Conservation (phyloP, 2,888 invertebrate species). For the Shargacucullia verbasci region DNA sequence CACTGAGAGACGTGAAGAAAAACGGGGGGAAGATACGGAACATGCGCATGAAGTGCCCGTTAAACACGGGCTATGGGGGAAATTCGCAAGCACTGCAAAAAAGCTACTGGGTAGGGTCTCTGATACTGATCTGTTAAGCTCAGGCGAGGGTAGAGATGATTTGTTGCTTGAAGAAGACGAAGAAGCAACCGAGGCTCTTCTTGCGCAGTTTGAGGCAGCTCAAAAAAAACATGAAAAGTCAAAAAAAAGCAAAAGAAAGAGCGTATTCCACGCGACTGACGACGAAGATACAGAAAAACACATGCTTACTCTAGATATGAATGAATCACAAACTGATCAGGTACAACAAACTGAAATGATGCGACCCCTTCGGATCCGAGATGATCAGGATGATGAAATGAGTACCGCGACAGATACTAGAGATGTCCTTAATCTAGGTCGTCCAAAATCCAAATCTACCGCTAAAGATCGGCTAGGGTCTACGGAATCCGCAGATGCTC, state of each 20-base stretch:
- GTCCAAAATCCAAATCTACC: background rate
- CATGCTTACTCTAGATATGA: conserved; percentile 47
- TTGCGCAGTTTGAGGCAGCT: conserved; percentile 50
- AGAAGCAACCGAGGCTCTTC: conserved; percentile 52
- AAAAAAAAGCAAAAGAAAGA: conserved; percentile 11
- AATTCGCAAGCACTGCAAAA: conserved; percentile 39
- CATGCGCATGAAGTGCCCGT: background rate
- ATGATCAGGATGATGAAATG: conserved; percentile 27
- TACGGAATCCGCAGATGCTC: too few relatives aligned
- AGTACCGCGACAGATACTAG: background rate
- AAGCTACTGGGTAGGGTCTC: conserved; percentile 45
- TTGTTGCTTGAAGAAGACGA: conserved; percentile 57
- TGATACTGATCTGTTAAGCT: conserved; percentile 24
- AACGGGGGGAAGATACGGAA: background rate
- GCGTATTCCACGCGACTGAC: background rate
- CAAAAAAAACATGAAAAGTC: conserved; percentile 27
- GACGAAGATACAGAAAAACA: conserved; percentile 46
- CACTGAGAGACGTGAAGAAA: conserved; percentile 1
- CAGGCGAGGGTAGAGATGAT: conserved; percentile 41
- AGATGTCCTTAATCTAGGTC: background rate
- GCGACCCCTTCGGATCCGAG: conserved; percentile 29
- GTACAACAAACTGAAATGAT: conserved; percentile 3
- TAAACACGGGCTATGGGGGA: conserved; percentile 21
- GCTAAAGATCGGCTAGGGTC: too few relatives aligned
- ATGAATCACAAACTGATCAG: conserved; percentile 19